Percentiles rank a stretch among this genome's conserved stretches.
Conservation (phyloP, 2,797 vertebrate species). For the Esox lucius region DNA sequence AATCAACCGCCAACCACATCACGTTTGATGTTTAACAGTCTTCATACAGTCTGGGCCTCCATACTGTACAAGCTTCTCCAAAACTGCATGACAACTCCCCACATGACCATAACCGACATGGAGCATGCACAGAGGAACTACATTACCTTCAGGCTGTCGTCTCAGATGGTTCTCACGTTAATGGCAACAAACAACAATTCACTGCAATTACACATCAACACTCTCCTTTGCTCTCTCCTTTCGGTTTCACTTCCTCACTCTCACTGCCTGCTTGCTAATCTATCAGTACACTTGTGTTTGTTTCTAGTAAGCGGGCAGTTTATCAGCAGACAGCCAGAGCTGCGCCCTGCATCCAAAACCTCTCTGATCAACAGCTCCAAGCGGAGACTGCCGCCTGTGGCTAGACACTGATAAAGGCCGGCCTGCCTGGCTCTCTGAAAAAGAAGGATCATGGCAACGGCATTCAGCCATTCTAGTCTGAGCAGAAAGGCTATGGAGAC, state of each 20-base stretch:
- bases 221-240: background rate
- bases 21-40: background rate
- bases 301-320: conserved; percentile 31
- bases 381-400: conserved; percentile 60
- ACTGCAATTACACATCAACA: background rate
- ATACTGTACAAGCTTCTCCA: background rate
- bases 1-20: background rate
- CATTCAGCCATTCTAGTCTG: conserved; percentile 23
- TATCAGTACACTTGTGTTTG: conserved; percentile 11
- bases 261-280: conserved; percentile 33
- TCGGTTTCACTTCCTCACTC: conserved; percentile 8
- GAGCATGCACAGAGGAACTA: background rate
- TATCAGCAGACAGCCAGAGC: conserved; percentile 59
- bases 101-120: background rate
- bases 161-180: background rate
- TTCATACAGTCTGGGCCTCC: background rate
- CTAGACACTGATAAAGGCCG: conserved; percentile 41
- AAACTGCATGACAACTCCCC: background rate
- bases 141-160: background rate
- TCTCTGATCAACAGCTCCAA: conserved; percentile 56
- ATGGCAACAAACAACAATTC: background rate
- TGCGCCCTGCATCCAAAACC: conserved; percentile 50
- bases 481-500: background rate
- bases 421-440: conserved; percentile 26
- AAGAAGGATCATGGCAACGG: conserved; percentile 42